Base-by-base conservation (phyloP, 2,888 invertebrate genomes). In the Junonia oenone region DNA sequence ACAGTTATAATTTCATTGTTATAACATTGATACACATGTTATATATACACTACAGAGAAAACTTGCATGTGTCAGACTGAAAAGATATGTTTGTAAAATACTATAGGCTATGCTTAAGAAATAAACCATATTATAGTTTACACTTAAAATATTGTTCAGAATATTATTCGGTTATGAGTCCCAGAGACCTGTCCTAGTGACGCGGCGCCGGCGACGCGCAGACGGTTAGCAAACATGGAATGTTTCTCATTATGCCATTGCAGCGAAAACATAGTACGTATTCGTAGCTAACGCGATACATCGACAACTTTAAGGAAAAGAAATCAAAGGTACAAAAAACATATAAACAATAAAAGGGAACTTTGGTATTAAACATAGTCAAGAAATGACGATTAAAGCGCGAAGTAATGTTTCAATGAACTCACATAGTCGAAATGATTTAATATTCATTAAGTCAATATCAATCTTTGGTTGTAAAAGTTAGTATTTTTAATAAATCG, bases 11-110 rank as follows among this genome's bases (percentile, higher is more conserved):
- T 85, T 87, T 85, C 88, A 88, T 88, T 87, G 86, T 76, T 83
- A 80, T 81, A 83, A 84, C 80, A 81, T 83, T 81, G 82, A 86
- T 83, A 84, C 75, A 81, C 76, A 73, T 79, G 76, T 76, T 76
- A 78, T 76, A 76, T 75, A 80, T 87, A 87, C 82, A 88, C 89
- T 89, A 89, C 89, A 89, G 74, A 84, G 89, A 89, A 89, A 90
- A 89, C 90, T 89, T 89, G 89, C 88, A 81, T 85, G 83, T 78
- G 80, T 83, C 85, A 82, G 83, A 83, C 81, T 83, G 83, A 81
- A 81, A 73, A 82, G 82, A 87, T 86, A 87, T 86, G 86, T 89
- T 81, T 83, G 77, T 81, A 76, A 75, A 73, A 70, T 70, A 76
- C 66, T 83, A 83, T 78, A 81, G 77, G 74, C 83, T 87, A 86